Percentiles rank a stretch among this genome's conserved stretches.
phyloP scores from a whole-genome alignment of 1,140 invertebrate genomes.

The Adelges cooleyi region DNA sequence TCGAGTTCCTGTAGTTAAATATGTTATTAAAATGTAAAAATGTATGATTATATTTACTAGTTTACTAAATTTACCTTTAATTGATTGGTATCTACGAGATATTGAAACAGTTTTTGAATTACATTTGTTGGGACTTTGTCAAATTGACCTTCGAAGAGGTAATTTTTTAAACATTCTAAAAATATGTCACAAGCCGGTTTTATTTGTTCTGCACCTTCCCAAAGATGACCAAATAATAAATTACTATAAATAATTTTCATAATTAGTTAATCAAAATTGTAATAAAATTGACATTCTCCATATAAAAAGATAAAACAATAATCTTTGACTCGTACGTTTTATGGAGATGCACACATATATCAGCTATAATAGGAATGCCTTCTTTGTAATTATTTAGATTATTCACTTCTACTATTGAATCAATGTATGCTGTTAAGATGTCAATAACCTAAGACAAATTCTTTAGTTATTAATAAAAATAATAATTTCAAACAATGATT shows the following conservation, averaged over 20 bases:
- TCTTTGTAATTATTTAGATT: slow-evolving; percentile 32
- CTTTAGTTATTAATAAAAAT: background rate
- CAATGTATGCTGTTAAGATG: slow-evolving; percentile 32
- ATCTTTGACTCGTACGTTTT: slow-evolving; percentile 33
- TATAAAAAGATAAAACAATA: too few species aligned
- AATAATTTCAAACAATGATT: background rate
- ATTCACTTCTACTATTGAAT: slow-evolving; percentile 31
- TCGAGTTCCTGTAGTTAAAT: slow-evolving; percentile 51
- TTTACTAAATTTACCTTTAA: slow-evolving; percentile 33
- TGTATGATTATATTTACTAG: too few species aligned
- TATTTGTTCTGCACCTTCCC: slow-evolving; percentile 42
- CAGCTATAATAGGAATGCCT: slow-evolving; percentile 33
- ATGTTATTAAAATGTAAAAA: too few species aligned
- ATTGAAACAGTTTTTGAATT: slow-evolving; percentile 52
- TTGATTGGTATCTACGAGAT: slow-evolving; percentile 46
- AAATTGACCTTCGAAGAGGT: slow-evolving; percentile 44
- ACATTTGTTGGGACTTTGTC: slow-evolving; percentile 48
- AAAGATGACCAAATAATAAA: slow-evolving; percentile 43
- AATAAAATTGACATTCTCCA: too few species aligned
- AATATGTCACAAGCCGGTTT: slow-evolving; percentile 40
- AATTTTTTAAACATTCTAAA: slow-evolving; percentile 42
- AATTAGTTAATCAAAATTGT: too few species aligned
- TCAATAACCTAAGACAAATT: slow-evolving; percentile 32
- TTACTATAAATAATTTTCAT: too few species aligned
- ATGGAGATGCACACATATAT: slow-evolving; percentile 33